Conservation (phyloP, 2,797 vertebrate species). For the Notamacropus eugenii region DNA sequence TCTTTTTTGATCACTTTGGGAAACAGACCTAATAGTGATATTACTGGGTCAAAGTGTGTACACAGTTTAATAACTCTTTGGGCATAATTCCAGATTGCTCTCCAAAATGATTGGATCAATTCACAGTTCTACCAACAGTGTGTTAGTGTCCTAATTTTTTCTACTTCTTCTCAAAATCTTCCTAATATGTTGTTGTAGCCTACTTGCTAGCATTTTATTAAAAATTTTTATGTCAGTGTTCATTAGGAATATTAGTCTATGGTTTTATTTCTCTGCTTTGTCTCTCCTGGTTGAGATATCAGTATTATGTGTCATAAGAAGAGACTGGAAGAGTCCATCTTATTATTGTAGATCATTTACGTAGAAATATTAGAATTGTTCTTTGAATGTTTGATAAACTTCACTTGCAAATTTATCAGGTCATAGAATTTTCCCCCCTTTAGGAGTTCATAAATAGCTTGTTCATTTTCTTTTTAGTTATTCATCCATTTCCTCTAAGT, state of each 20-base stretch:
- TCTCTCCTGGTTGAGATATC: background rate
- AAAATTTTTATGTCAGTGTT: background rate
- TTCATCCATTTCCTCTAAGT: background rate
- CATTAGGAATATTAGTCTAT: background rate
- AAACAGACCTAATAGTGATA: background rate
- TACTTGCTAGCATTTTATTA: background rate
- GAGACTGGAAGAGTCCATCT: background rate
- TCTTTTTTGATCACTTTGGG: background rate
- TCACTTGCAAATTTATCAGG: background rate
- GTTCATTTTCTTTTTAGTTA: background rate
- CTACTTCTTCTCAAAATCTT: background rate
- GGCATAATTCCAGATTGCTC: background rate
- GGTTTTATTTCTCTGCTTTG: background rate
- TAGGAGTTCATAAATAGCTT: background rate
- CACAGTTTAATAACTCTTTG: background rate
- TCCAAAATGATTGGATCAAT: background rate
- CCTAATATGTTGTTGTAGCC: background rate
- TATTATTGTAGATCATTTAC: background rate
- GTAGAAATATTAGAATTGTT: background rate
- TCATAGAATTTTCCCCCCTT: background rate
- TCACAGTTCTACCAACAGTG: background rate
- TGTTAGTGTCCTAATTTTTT: background rate
- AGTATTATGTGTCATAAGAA: background rate
- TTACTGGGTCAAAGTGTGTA: background rate
- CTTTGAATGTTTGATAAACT: background rate